Conservation (phyloP, 2,888 invertebrate genomes). For the Dinocampus coccinellae region DNA sequence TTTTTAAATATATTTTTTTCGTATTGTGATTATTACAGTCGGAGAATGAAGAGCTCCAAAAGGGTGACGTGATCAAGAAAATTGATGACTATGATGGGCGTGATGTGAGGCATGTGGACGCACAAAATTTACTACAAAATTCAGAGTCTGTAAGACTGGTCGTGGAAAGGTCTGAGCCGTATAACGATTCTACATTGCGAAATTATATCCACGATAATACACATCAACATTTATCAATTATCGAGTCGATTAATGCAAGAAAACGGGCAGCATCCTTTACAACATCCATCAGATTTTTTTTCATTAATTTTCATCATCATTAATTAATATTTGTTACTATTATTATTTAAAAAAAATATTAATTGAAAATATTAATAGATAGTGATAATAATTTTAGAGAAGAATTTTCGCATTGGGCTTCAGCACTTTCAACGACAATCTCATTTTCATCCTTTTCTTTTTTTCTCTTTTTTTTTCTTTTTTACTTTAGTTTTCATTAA, state of each 20-base stretch:
- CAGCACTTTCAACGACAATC: neutral
- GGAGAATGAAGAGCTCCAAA: constrained; percentile 82
- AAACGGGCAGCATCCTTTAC: constrained; percentile 58
- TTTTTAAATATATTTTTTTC: constrained; percentile 32
- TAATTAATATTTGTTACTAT: neutral
- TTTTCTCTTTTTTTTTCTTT: neutral
- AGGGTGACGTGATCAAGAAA: constrained; percentile 92
- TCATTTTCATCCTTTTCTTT: neutral
- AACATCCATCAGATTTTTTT: constrained; percentile 59
- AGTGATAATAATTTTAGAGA: neutral
- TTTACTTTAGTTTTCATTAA: neutral
- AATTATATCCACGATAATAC: constrained; percentile 39
- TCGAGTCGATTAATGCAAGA: constrained; percentile 54
- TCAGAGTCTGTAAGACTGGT: constrained; percentile 85
- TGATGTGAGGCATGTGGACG: constrained; percentile 90
- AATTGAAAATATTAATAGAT: no score
- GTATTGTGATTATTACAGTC: constrained; percentile 78
- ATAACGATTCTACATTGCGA: constrained; percentile 50
- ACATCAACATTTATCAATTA: constrained; percentile 55
- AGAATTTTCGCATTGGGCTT: constrained; percentile 7
- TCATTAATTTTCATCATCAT: no score
- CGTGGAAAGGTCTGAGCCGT: constrained; percentile 79
- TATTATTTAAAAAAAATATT: no score
- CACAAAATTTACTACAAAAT: constrained; percentile 87
- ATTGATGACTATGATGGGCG: constrained; percentile 91